Conservation (phyloP, 2,113 vertebrate species). For the Leptodactylus fuscus region DNA sequence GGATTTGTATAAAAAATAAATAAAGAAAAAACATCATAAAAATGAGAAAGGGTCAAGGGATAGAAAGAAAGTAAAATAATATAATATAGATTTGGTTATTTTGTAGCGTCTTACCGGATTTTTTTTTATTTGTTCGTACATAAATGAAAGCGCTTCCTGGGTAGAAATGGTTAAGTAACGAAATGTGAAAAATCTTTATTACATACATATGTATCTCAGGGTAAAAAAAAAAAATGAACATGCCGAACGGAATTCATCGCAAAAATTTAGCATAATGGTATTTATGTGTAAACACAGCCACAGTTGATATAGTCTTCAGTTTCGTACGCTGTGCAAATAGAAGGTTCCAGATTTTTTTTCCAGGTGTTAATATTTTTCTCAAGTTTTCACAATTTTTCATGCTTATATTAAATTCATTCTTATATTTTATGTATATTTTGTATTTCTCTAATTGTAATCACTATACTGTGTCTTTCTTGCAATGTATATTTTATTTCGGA, state of each 20-base stretch:
- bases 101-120: neutral
- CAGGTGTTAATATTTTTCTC: neutral
- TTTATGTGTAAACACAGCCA: constrained; percentile 29
- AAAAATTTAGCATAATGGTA: constrained; percentile 12
- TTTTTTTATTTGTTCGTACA: neutral
- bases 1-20: constrained; percentile 38
- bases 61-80: neutral
- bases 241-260: neutral
- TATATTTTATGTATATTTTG: neutral
- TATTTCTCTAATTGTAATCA: neutral
- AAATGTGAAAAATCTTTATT: constrained; percentile 19
- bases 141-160: neutral
- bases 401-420: neutral
- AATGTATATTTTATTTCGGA: too few species aligned
- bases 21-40: constrained; percentile 32
- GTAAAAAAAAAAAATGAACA: neutral
- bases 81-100: constrained; percentile 18
- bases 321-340: neutral
- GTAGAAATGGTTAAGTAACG: constrained; percentile 16
- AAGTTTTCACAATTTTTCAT: neutral
- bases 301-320: neutral
- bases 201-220: constrained; percentile 18
- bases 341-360: too few species aligned
- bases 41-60: constrained; percentile 27
- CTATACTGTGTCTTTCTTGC: neutral